Base-by-base conservation (phyloP, 2,113 vertebrate species). In the Progne subis region DNA sequence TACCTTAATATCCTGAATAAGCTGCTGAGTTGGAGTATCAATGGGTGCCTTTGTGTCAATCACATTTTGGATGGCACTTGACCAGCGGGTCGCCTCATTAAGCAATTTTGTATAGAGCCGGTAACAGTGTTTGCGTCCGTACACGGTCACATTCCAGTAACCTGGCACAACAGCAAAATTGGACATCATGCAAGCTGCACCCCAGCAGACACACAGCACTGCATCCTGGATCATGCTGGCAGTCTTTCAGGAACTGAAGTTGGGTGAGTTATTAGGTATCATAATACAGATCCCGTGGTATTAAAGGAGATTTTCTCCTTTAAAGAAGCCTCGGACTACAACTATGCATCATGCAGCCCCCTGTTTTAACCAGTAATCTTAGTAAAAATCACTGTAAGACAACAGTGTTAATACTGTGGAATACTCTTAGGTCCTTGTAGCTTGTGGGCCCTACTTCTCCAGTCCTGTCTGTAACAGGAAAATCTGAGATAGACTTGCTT, bases 1-100 rank as follows among this genome's bases (percentile, higher is more conserved):
- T 89, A 99, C 99, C 99, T 99, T 99, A 95, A 99, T 99, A 96
- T 99, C 99, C 77, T 99, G 99, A 95, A 99, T 98, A 46, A 99
- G 99, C 67, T 99, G 99, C 97, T 99, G 99, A 6, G 99, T 99
- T 43, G 99, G 99, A 18, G 99, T 99, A 90, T 99, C 99, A 3
- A 99, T 99, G 2, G 99, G 99, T 0, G 98, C 99, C 94, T 99
- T 99, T 96, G 98, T 98, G 94, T 99, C 99, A 2, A 99, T 99
- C 95, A 99, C 99, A 2, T 99, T 99, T 96, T 99, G 99, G 87
- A 99, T 95, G 89, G 99, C 98, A 55, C 96, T 98, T 86, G 99
- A 98, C 99, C 99, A 99, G 57, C 99, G 97, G 3, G 98, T 98
- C 1, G 99, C 99, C 97, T 99, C 99, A 2, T 98, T 99, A 92